phyloP scores from a whole-genome alignment of 2,113 vertebrate species.

The Budorcas taxicolor region DNA sequence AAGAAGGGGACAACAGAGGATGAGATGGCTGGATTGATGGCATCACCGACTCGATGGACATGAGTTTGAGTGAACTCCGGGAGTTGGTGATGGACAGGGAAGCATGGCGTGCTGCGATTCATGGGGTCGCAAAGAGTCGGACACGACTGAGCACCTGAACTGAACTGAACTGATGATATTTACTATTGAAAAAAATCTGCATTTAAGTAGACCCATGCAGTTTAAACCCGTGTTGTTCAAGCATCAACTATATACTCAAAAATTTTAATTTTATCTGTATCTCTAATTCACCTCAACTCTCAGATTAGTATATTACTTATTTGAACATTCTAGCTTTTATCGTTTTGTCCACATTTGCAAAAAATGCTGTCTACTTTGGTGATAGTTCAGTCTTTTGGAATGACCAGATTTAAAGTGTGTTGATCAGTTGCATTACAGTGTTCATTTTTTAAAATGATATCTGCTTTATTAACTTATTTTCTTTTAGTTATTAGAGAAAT shows the following conservation, averaged over 20 bases:
- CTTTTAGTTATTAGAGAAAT: neutral
- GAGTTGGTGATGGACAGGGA: neutral
- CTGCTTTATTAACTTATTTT: neutral
- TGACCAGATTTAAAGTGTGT: neutral
- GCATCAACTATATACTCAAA: neutral
- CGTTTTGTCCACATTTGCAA: neutral
- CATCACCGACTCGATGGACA: neutral
- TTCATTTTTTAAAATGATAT: neutral
- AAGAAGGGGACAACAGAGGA: neutral
- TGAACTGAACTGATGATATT: neutral
- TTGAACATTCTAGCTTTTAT: neutral
- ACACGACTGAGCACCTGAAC: neutral
- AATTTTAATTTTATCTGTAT: neutral
- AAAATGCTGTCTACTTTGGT: neutral
- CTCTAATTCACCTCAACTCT: neutral
- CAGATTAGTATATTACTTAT: neutral
- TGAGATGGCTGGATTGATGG: neutral
- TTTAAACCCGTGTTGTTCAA: neutral
- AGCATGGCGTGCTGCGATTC: rapidly evolving
- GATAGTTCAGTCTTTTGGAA: neutral
- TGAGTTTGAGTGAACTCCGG: neutral
- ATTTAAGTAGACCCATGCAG: neutral
- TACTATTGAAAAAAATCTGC: neutral
- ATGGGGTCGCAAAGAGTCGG: neutral
- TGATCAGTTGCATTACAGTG: neutral